Evolutionary conservation across 2,888 invertebrate species (phyloP).

Genomic region (Tachina lurida): DNA sequence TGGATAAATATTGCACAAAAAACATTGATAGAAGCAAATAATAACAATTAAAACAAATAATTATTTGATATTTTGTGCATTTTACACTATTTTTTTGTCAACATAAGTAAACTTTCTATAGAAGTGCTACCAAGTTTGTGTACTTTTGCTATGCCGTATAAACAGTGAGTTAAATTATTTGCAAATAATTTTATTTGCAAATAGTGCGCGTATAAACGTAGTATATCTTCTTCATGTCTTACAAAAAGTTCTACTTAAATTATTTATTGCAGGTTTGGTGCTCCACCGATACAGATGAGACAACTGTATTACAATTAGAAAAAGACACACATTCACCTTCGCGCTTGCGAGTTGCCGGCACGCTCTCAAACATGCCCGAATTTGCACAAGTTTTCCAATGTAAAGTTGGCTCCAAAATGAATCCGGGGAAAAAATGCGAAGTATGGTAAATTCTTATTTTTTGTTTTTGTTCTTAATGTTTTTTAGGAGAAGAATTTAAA

Average conservation of each 20-base stretch:
- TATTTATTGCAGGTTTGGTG: conserved; percentile 89
- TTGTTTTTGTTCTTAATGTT: conserved; percentile 6
- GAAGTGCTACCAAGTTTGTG: too few species aligned
- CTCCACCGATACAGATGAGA: conserved; percentile 93
- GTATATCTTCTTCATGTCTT: background rate
- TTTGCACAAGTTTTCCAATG: conserved; percentile 92
- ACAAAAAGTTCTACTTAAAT: background rate
- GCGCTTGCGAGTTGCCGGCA: conserved; percentile 92
- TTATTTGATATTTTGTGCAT: too few species aligned
- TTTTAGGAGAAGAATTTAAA: conserved; percentile 22
- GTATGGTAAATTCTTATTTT: conserved; percentile 87
- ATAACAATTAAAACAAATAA: too few species aligned
- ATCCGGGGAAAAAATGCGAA: conserved; percentile 92
- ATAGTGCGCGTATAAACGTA: too few species aligned
- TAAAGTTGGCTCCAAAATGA: conserved; percentile 90
- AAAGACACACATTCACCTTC: conserved; percentile 97
- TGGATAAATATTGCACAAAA: too few species aligned
- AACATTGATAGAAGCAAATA: too few species aligned
- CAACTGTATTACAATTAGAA: conserved; percentile 92
- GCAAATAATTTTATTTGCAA: too few species aligned
- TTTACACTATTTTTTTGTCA: too few species aligned
- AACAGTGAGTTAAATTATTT: too few species aligned
- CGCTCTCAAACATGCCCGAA: conserved; percentile 92
- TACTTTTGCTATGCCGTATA: too few species aligned
- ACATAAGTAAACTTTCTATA: too few species aligned